phyloP scores from a whole-genome alignment of 2,113 vertebrate genomes.

The Promerops cafer region DNA sequence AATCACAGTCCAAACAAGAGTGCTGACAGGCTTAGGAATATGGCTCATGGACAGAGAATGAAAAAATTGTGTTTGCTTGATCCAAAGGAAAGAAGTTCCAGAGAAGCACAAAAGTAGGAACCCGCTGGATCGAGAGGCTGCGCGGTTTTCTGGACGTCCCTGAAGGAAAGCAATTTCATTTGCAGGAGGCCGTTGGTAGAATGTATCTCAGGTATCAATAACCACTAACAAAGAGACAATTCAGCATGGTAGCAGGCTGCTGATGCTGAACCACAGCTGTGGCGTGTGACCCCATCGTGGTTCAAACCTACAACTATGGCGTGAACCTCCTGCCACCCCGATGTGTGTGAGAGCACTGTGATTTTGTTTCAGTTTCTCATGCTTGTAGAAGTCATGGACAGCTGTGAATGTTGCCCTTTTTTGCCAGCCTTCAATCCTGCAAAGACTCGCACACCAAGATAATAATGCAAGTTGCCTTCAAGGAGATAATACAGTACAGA shows the following conservation, averaged over 20 bases:
- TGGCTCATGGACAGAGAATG: neutral
- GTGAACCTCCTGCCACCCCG: neutral
- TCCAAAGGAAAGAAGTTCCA: neutral
- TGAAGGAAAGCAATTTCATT: neutral
- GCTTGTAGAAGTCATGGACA: neutral
- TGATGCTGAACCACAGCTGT: neutral
- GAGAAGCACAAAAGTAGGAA: neutral
- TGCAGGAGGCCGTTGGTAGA: neutral
- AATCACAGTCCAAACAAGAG: neutral
- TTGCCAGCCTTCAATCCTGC: neutral
- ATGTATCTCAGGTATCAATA: neutral
- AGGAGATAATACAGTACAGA: neutral
- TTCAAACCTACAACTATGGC: neutral
- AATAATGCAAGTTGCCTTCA: neutral
- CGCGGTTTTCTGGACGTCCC: accelerated
- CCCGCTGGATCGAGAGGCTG: accelerated
- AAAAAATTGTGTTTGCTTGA: neutral
- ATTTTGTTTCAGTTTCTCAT: neutral
- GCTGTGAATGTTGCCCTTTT: neutral
- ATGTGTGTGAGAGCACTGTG: neutral
- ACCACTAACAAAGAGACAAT: neutral
- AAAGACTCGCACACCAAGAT: neutral
- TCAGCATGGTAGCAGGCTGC: neutral
- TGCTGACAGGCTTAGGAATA: neutral
- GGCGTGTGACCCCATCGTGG: accelerated